Evolutionary conservation across 2,888 invertebrate genomes (phyloP), one percentile per base, ranked within the genome.

Genomic region (Mimumesa dahlbomi): DNA sequence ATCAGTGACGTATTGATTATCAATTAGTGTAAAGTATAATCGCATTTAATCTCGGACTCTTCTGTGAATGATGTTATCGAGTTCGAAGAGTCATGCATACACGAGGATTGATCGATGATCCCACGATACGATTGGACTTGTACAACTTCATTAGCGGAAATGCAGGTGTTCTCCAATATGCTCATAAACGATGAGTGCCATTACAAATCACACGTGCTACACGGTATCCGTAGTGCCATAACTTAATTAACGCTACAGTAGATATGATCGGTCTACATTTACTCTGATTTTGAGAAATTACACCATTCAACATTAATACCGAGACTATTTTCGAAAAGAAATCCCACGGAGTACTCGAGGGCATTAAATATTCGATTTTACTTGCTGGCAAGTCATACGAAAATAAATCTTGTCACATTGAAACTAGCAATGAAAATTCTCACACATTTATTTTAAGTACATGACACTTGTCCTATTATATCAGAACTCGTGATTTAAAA

Each of bases 111-210:
- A 62, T 62, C 52, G 43, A 61, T 36, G 40, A 25, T 48, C 48
- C 6, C 16, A 19, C 52, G 40, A 45, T 25, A 50, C 14, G 38
- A 65, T 31, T 42, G 31, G 22, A 42, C 38, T 46, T 40, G 46
- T 6, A 38, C 42, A 48, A 52, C 54, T 67, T 66, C 70, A 67
- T 67, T 70, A 70, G 19, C 34, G 50, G 66, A 42, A 57, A 52
- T 50, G 14, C 62, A 49, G 57, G 52, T 58, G 58, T 57, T 49
- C 50, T 16, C 48, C 16, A 40, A 61, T 65, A 53, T 18, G 48
- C 65, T 59, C 58, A 43, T 50, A 40, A 66, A 42, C 54, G 62
- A 22, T 40, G 45, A 68, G 57, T 31, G 61, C 68, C 68, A 54
- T 53, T 68, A 22, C 57, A 50, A 58, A 63, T 62, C 68, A 63